These are phyloP conservation scores for Lepidotrigona ventralis DNA, from an alignment of 1,140 invertebrate species.

Conservation along the genomic window DNA sequence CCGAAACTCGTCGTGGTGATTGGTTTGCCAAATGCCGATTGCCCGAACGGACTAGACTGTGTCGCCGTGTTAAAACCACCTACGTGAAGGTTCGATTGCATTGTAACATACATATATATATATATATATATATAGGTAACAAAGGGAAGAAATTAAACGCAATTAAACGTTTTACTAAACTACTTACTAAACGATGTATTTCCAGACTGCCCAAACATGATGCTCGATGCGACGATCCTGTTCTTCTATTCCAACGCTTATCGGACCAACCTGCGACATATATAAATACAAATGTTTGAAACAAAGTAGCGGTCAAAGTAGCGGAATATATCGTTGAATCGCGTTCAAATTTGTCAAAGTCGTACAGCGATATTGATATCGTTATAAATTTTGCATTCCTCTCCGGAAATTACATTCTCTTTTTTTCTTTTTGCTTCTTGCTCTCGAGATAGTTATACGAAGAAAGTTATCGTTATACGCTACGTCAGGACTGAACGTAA, in stretches of 20 bases:
- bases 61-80: conserved; percentile 72
- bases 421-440: background rate
- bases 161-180: conserved; percentile 30
- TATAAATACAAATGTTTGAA: background rate
- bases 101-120: too few relatives aligned
- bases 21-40: conserved; percentile 80
- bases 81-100: conserved; percentile 8
- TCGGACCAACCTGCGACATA: background rate
- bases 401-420: background rate
- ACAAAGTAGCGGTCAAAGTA: background rate
- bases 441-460: background rate
- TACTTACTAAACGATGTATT: conserved; percentile 71
- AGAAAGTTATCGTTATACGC: background rate
- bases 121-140: too few relatives aligned
- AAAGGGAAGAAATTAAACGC: background rate
- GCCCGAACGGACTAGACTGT: conserved; percentile 78
- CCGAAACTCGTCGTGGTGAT: conserved; percentile 78
- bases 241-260: background rate
- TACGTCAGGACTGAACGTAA: background rate
- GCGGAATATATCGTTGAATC: background rate
- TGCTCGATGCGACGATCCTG: conserved; percentile 35
- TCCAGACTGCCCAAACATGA: conserved; percentile 73
- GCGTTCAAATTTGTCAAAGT: background rate
- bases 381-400: background rate
- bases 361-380: background rate